phyloP scores from a whole-genome alignment of 2,888 invertebrate genomes.

The Drosophila pegasa region DNA sequence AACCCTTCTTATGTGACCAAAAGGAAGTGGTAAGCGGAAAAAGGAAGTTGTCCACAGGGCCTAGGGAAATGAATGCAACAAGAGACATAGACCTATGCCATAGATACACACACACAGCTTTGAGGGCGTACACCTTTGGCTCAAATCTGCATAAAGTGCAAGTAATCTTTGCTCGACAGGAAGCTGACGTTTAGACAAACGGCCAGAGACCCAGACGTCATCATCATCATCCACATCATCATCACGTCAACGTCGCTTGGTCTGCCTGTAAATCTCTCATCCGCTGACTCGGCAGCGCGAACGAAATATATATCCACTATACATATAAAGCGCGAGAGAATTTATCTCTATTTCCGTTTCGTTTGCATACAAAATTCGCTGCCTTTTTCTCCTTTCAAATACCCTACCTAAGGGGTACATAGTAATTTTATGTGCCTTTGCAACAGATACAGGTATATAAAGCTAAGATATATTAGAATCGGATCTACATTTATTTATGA shows the following conservation, averaged over 20 bases:
- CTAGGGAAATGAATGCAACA: conserved; percentile 30
- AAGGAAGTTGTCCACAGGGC: conserved; percentile 66
- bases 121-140: conserved; percentile 54
- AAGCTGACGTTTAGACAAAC: conserved; percentile 78
- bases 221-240: conserved; percentile 35
- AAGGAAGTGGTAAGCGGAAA: conserved; percentile 65
- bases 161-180: conserved; percentile 68
- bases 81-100: conserved; percentile 10
- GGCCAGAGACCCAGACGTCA: conserved; percentile 56
- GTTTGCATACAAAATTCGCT: conserved; percentile 68
- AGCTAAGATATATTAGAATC: too few species aligned
- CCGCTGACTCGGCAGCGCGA: conserved; percentile 61
- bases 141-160: conserved; percentile 70
- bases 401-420: background rate
- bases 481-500: too few species aligned
- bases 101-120: background rate
- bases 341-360: conserved; percentile 81
- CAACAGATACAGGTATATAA: too few species aligned
- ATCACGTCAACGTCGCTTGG: conserved; percentile 18
- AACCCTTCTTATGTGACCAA: conserved; percentile 35
- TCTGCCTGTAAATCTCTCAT: conserved; percentile 75
- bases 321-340: conserved; percentile 45
- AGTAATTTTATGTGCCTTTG: background rate
- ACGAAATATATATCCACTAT: conserved; percentile 26
- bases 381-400: conserved; percentile 18